Evolutionary conservation across 2,113 vertebrate genomes (phyloP).

Genomic region (Anas platyrhynchos): DNA sequence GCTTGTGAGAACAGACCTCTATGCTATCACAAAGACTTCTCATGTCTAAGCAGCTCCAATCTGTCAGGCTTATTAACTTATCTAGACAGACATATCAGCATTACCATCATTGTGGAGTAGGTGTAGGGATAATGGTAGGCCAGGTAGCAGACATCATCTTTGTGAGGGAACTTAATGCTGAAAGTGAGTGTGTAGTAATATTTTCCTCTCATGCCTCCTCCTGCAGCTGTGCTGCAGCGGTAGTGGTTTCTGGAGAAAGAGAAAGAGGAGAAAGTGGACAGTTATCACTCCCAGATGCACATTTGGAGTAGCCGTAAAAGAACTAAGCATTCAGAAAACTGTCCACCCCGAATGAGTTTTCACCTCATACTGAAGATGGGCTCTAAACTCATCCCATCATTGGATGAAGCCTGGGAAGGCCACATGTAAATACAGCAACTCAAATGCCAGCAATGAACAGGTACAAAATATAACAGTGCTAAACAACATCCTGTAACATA

Average conservation of each 20-base stretch:
- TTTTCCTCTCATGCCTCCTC: slow-evolving; percentile 30
- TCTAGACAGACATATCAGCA: not conserved
- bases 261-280: not conserved
- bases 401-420: not conserved
- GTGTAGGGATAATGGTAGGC: slow-evolving; percentile 96
- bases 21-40: not conserved
- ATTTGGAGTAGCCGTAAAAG: not conserved
- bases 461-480: not conserved
- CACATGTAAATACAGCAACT: not conserved
- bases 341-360: not conserved
- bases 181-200: slow-evolving; percentile 89
- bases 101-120: slow-evolving; percentile 89
- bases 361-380: not conserved
- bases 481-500: not conserved
- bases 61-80: not conserved
- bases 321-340: not conserved
- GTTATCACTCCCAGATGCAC: not conserved
- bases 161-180: slow-evolving; percentile 84
- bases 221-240: not conserved
- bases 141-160: slow-evolving; percentile 90
- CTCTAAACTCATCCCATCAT: not conserved
- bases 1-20: not conserved
- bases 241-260: slow-evolving; percentile 85
- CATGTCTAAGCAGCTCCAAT: not conserved
- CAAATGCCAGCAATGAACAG: not conserved